Percentiles rank a stretch among this genome's conserved stretches.
Evolutionary conservation across 2,113 vertebrate species (phyloP).

Genomic region (Spea multiplicata): DNA sequence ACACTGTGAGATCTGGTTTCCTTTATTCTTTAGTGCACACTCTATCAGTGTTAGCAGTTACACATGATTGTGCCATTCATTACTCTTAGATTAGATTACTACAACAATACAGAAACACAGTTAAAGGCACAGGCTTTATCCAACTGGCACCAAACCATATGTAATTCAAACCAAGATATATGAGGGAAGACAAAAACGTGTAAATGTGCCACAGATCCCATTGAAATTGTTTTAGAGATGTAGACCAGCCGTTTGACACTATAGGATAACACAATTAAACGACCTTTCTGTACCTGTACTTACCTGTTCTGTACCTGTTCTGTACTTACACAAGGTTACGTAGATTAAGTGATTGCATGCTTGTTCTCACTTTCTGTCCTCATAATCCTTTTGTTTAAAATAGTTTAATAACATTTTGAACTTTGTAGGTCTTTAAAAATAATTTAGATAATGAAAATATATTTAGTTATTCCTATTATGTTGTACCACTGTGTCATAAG

Average conservation of each 20-base stretch:
- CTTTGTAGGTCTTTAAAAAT: no score
- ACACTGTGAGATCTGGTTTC: constrained; percentile 48
- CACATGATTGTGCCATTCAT: constrained; percentile 57
- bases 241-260: background rate
- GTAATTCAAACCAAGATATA: constrained; percentile 18
- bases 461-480: no score
- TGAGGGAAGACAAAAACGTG: background rate
- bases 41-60: constrained; percentile 51
- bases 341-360: background rate
- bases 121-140: constrained; percentile 4
- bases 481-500: no score
- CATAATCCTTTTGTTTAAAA: background rate
- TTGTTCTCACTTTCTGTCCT: background rate
- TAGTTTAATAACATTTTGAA: background rate
- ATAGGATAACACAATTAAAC: background rate
- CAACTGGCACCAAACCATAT: constrained; percentile 29
- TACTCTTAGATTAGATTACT: constrained; percentile 29
- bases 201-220: background rate
- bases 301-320: no score
- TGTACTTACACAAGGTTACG: background rate
- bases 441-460: no score
- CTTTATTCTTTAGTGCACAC: constrained; percentile 49
- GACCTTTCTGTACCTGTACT: background rate
- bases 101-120: constrained; percentile 25
- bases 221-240: background rate